Evolutionary conservation across 2,113 vertebrate genomes (phyloP), one percentile per base, ranked within the genome.

Genomic region (Onychostoma macrolepis): DNA sequence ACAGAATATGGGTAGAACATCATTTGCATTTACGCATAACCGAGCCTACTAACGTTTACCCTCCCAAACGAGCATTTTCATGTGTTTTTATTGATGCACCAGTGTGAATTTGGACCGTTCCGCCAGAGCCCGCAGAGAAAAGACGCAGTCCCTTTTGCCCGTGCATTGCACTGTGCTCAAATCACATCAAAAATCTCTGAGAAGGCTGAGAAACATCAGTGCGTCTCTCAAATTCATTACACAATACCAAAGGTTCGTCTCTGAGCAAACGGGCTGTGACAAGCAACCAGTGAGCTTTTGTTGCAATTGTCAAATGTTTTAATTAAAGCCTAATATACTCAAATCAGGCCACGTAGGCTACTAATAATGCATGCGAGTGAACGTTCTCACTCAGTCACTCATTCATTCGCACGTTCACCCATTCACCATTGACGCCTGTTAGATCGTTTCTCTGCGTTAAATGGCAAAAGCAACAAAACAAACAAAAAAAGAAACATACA

Each of bases 351-450:
- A 77, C 7, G 67, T 11, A 53, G 17, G 5, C 50, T 53, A 77
- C 24, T 84, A 36, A 67, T 48, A 78, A 78, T 56, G 63, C 82
- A 61, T 78, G 79, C 75, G 65, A 69, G 65, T 17, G 65, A 82
- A 56, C 30, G 61, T 84, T 83, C 45, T 76, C 84, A 88, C 89
- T 90, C 90, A 91, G 86, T 87, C 90, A 89, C n/a, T 38, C 77
- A 75, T 89, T 85, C 87, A 78, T 74, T 80, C 80, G 86, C 85
- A 76, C 69, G 33, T 33, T 78, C 76, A 78, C 76, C 13, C 76
- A 53, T 53, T 78, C 26, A 50, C 17, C 15, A n/a, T 7, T 6
- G 21, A 4, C 43, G 74, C 43, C 74, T 50, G 43, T 77, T 28
- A 17, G 80, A 77, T 45, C n/a, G 15, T 36, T 38, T 77, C 43